Conservation (phyloP, 37 sponge, comb jelly and placozoan species). For the Geodia barretti region DNA sequence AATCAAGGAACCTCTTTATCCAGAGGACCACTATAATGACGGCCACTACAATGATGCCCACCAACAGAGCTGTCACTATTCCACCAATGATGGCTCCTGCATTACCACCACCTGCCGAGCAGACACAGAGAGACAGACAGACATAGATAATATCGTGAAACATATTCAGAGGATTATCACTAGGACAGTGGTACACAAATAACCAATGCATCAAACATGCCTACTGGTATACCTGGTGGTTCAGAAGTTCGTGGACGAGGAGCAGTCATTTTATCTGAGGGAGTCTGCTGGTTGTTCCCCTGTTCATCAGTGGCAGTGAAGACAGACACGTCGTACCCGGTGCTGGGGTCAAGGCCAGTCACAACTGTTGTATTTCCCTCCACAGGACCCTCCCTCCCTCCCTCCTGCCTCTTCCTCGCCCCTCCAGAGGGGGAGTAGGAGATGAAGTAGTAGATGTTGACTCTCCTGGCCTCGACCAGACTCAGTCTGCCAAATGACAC, state of each 20-base stretch:
- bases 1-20: background rate
- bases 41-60: background rate
- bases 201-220: too few relatives aligned
- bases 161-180: background rate
- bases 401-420: slow-evolving; percentile 20
- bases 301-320: background rate
- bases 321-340: slow-evolving; percentile 17
- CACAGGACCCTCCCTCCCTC: background rate
- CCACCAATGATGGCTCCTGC: background rate
- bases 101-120: background rate
- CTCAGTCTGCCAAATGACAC: slow-evolving; percentile 25
- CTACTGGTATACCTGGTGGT: background rate
- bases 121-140: background rate
- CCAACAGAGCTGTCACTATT: slow-evolving; percentile 9
- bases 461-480: slow-evolving; percentile 33
- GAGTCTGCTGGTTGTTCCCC: too few relatives aligned
- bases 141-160: background rate
- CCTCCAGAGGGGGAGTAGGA: background rate
- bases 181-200: background rate
- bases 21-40: background rate
- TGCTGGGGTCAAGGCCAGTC: slow-evolving; percentile 6
- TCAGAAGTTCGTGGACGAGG: background rate
- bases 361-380: background rate
- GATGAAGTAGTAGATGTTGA: slow-evolving; percentile 10
- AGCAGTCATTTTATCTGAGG: too few relatives aligned